phyloP scores from a whole-genome alignment of 2,888 invertebrate genomes.

The Encarsia formosa region DNA sequence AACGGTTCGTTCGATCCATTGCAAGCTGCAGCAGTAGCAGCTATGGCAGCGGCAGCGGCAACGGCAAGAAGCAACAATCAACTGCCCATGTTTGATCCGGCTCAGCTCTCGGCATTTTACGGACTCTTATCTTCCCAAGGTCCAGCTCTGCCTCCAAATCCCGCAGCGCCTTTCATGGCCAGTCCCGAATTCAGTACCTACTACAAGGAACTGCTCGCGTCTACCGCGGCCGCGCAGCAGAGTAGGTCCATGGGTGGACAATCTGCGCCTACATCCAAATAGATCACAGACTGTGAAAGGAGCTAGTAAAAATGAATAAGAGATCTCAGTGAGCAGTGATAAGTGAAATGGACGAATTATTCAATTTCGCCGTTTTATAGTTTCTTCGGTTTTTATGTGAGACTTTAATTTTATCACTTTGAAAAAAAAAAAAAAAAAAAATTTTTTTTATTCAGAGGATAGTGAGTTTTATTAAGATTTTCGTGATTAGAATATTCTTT shows the following conservation, averaged over 20 bases:
- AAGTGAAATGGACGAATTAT: neutral
- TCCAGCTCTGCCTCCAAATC: conserved; percentile 31
- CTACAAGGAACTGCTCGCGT: conserved; percentile 55
- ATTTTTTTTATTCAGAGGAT: too few species aligned
- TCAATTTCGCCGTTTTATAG: neutral
- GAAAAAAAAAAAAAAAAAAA: too few species aligned
- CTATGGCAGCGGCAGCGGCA: conserved; percentile 35
- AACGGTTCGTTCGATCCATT: too few species aligned
- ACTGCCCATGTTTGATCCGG: conserved; percentile 51
- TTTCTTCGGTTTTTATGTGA: too few species aligned
- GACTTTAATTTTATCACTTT: too few species aligned
- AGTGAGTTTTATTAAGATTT: too few species aligned
- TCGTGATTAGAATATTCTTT: too few species aligned
- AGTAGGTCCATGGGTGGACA: conserved; percentile 47
- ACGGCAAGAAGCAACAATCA: conserved; percentile 45
- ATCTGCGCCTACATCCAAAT: conserved; percentile 27
- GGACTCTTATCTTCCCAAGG: conserved; percentile 49
- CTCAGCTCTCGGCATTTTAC: conserved; percentile 54
- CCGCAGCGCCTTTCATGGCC: conserved; percentile 38
- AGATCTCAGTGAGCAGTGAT: conserved; percentile 18
- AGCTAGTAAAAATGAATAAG: neutral
- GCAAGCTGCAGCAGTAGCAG: conserved; percentile 24
- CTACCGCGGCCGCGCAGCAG: conserved; percentile 38
- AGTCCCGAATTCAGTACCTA: conserved; percentile 53
- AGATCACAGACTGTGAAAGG: conserved; percentile 21